Conservation (phyloP, 1,140 invertebrate genomes). For the Meteorus sp. region DNA sequence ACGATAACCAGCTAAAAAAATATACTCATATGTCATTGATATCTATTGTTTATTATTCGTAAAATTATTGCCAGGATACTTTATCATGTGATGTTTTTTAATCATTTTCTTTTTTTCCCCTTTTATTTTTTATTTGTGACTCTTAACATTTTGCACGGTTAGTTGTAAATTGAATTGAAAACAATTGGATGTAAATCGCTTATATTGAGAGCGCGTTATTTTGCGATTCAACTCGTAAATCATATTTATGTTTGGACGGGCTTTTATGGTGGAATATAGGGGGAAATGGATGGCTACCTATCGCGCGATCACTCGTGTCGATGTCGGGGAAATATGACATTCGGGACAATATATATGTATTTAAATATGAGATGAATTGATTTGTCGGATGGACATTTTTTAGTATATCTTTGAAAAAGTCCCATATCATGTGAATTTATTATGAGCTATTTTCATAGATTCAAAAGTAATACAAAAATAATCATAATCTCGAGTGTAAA, state of each 20-base stretch:
- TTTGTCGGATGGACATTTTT: neutral
- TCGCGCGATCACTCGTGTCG: constrained; percentile 5
- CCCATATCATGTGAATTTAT: neutral
- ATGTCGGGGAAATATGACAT: constrained; percentile 6
- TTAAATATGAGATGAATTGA: too few relatives aligned
- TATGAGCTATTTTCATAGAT: neutral
- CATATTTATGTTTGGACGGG: neutral
- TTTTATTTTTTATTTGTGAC: too few relatives aligned
- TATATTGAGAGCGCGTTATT: constrained; percentile 12
- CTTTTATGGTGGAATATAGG: neutral
- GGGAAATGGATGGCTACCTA: neutral
- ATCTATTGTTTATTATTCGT: too few relatives aligned
- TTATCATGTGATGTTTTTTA: too few relatives aligned
- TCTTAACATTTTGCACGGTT: too few relatives aligned
- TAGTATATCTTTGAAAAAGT: too few relatives aligned
- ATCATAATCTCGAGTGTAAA: neutral
- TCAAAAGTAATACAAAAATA: neutral
- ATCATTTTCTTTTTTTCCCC: too few relatives aligned
- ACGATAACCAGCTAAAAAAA: too few relatives aligned
- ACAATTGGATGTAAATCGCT: constrained; percentile 10
- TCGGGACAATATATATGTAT: constrained; percentile 1
- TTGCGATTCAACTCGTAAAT: constrained; percentile 17
- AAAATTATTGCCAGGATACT: too few relatives aligned
- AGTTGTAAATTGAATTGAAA: constrained; percentile 6
- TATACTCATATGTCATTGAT: too few relatives aligned